Base-by-base conservation (phyloP, 2,113 vertebrate genomes). In the Cyrtonyx montezumae region DNA sequence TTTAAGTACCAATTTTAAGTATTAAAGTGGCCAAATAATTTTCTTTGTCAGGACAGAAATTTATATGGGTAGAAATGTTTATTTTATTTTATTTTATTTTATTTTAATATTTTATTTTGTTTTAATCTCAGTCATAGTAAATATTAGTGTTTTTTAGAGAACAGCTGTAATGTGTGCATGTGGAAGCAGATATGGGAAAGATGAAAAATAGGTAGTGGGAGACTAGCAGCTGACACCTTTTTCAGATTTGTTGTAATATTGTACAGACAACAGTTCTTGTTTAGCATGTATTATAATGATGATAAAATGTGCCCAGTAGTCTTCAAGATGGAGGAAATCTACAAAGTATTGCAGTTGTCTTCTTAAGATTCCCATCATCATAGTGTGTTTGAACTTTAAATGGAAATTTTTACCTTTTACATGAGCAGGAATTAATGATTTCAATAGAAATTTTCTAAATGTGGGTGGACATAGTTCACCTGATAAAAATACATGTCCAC, bases 291-390 rank as follows among this genome's bases (percentile, higher is more conserved):
- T 5, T 9, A 48, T 15, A 78, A 58, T 28, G 1, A 28, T 8
- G 63, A 18, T 18, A 70, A 82, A 63, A 63, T 2, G 1, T 19
- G 8, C 34, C 81, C 58, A 25, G 2, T 42, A 70, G 16, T 10
- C 22, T 53, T 67, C 3, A 10, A 55, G 46, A 17, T 23, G 13
- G 61, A 6, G 49, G 7, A 90, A 87, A 59, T 22, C 4, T 36
- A 11, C 15, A 13, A 0, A 36, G 14, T 17, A 10, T 2, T 73
- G 2, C 3, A 0, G 6, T 69, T 16, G 3, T 61, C 6, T 21
- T 83, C 42, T 40, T 45, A 69, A 36, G 76, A 19, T 32, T 2
- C 3, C 11, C 7, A 21, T 45, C 16, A 55, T 59, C 62, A 55
- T 16, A 17, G 8, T 30, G 5, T n/a, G 14, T n/a, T 36, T 26